Evolutionary conservation across 1,140 invertebrate genomes (phyloP).

Genomic region (Ceratoteleas bidentatus): DNA sequence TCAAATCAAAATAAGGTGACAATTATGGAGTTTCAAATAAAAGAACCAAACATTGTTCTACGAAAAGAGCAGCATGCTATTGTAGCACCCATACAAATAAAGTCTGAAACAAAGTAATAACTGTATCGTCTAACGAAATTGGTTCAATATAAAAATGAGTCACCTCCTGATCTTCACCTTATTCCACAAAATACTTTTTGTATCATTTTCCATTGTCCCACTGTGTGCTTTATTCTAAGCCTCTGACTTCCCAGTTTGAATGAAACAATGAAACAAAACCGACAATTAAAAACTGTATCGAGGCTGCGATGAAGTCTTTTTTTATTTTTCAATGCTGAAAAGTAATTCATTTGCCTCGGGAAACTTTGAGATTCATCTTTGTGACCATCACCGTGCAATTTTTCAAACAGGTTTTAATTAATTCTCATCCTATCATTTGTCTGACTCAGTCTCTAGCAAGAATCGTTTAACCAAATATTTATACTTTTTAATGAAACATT

Average conservation of each 20-base stretch:
- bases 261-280: constrained; percentile 20
- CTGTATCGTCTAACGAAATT: background rate
- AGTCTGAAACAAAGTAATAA: background rate
- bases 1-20: too few relatives aligned
- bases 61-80: background rate
- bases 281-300: constrained; percentile 22
- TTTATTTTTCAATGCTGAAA: background rate
- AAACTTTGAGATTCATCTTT: too few relatives aligned
- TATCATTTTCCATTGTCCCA: constrained; percentile 18
- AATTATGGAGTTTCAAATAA: too few relatives aligned
- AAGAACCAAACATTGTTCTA: background rate
- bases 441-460: too few relatives aligned
- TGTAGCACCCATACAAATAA: too few relatives aligned
- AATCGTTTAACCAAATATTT: too few relatives aligned
- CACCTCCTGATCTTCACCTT: constrained; percentile 17
- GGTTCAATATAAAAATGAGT: constrained; percentile 1
- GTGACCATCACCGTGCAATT: too few relatives aligned
- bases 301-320: constrained; percentile 5
- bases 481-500: too few relatives aligned
- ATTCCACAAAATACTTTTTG: constrained; percentile 23
- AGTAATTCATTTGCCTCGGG: constrained; percentile 3
- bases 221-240: constrained; percentile 8
- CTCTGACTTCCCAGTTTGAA: constrained; percentile 12
- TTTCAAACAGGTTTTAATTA: too few relatives aligned
- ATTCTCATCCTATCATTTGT: too few relatives aligned